These are phyloP conservation scores for Meiosimyza decipiens DNA, from an alignment of 2,888 invertebrate genomes.

Conservation along the genomic window DNA sequence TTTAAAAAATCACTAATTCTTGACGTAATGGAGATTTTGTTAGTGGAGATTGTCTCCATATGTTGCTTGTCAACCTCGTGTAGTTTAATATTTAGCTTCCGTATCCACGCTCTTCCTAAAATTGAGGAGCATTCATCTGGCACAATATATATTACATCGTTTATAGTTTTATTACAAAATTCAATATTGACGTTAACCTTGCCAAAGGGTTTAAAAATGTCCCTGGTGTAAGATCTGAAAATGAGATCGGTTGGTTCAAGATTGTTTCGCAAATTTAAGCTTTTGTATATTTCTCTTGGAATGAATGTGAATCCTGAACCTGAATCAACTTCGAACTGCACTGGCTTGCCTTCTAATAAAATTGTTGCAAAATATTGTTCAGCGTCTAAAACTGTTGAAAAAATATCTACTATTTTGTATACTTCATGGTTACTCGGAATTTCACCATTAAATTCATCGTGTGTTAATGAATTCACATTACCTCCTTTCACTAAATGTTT, in stretches of 20 bases:
- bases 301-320: slow-evolving; percentile 32
- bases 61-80: slow-evolving; percentile 25
- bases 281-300: slow-evolving; percentile 20
- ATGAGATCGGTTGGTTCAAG: slow-evolving; percentile 19
- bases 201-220: slow-evolving; percentile 36
- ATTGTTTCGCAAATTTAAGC: too few species aligned
- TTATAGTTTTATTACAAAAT: slow-evolving; percentile 28
- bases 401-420: slow-evolving; percentile 5
- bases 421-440: not conserved
- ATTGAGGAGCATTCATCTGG: slow-evolving; percentile 34
- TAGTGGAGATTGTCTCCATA: slow-evolving; percentile 7
- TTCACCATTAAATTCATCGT: slow-evolving; percentile 1
- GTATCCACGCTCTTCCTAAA: slow-evolving; percentile 37
- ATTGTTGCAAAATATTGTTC: slow-evolving; percentile 16
- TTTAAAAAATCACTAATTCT: slow-evolving; percentile 32
- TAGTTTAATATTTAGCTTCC: slow-evolving; percentile 33
- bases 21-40: not conserved
- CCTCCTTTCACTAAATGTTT: slow-evolving; percentile 25
- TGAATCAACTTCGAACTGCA: slow-evolving; percentile 34
- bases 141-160: slow-evolving; percentile 38
- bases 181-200: slow-evolving; percentile 34
- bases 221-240: slow-evolving; percentile 35
- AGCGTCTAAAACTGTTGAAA: not conserved
- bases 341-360: slow-evolving; percentile 28
- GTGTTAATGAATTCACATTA: not conserved